Evolutionary conservation across 2,113 vertebrate species (phyloP).

Genomic region (Cyanocitta stelleri): DNA sequence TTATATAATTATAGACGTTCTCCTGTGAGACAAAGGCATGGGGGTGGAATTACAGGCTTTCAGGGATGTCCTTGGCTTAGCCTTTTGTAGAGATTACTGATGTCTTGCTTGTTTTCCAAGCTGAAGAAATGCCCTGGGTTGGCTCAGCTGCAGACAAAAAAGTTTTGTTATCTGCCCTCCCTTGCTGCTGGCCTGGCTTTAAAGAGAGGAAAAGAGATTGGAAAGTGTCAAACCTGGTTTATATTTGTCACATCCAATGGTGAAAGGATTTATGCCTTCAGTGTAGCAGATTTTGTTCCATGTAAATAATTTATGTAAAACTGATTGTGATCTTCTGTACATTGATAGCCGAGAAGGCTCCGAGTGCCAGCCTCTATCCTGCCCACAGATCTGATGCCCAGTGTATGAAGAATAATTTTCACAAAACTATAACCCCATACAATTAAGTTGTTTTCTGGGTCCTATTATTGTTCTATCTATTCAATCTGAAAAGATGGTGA

Average conservation of each 20-base stretch:
- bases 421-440: background rate
- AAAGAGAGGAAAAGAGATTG: background rate
- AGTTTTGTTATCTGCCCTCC: background rate
- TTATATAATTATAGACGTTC: constrained; percentile 51
- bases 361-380: background rate
- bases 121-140: background rate
- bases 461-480: background rate
- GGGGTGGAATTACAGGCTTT: background rate
- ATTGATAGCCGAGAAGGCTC: background rate
- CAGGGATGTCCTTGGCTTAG: background rate
- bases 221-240: background rate
- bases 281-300: background rate
- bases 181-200: background rate
- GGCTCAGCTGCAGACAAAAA: background rate
- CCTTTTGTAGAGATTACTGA: background rate
- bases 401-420: background rate
- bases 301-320: background rate
- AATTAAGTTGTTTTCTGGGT: background rate
- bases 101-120: background rate
- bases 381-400: background rate
- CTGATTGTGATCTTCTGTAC: background rate
- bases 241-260: background rate
- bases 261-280: background rate
- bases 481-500: background rate
- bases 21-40: background rate